phyloP scores from a whole-genome alignment of 2,797 vertebrate species.

The Myotis daubentonii region DNA sequence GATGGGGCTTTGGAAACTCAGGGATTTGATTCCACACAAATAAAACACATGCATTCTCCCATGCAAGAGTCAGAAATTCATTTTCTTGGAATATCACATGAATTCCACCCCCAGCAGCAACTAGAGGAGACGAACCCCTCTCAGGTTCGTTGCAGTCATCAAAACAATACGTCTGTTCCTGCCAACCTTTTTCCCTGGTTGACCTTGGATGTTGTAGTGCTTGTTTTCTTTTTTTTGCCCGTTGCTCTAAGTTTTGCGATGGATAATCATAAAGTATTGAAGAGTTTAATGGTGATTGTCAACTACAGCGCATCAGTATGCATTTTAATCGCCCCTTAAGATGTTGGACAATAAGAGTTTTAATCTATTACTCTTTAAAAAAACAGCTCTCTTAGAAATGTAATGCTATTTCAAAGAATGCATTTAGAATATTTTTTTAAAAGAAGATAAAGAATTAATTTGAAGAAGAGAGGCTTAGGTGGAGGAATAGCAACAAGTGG shows the following conservation, averaged over 20 bases:
- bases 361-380: neutral
- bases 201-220: neutral
- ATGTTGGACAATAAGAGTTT: neutral
- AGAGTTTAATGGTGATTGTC: neutral
- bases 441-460: neutral
- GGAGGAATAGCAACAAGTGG: neutral
- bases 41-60: neutral
- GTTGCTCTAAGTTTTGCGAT: neutral
- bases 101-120: neutral
- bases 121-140: neutral
- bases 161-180: neutral
- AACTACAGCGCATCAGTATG: neutral
- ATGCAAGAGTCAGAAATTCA: neutral
- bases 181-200: neutral
- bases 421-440: neutral
- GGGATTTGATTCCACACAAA: neutral
- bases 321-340: neutral
- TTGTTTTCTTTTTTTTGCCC: neutral
- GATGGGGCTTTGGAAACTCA: neutral
- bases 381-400: neutral
- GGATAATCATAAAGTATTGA: neutral
- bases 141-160: neutral
- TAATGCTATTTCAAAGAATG: neutral
- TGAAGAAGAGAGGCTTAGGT: neutral
- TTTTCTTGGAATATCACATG: neutral